These are phyloP conservation scores for Nephrotoma appendiculata DNA, from an alignment of 2,888 invertebrate species.

Conservation along the genomic window DNA sequence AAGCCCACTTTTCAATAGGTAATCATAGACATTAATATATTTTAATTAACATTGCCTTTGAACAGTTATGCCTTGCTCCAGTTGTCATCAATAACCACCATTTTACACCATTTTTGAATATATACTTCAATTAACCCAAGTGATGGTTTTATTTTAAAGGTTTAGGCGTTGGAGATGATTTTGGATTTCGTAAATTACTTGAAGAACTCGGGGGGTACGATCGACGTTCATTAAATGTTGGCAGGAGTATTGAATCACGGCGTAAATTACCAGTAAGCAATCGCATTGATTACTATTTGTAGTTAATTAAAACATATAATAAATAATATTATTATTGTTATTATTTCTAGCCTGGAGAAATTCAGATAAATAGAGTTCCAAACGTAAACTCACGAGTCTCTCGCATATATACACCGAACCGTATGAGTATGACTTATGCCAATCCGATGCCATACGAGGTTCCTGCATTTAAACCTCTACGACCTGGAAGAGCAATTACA, in stretches of 20 bases:
- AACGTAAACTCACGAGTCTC: slow-evolving; percentile 15
- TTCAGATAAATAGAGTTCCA: slow-evolving; percentile 24
- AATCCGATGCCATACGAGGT: slow-evolving; percentile 44
- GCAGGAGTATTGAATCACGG: slow-evolving; percentile 25
- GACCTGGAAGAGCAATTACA: not conserved
- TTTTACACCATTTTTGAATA: too few species aligned
- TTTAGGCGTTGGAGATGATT: slow-evolving; percentile 79
- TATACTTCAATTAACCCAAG: too few species aligned
- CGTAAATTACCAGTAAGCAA: not conserved
- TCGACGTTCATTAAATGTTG: slow-evolving; percentile 47
- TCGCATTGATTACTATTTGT: not conserved
- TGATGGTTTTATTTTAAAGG: slow-evolving; percentile 40
- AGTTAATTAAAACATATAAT: not conserved
- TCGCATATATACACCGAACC: not conserved
- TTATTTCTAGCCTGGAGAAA: slow-evolving; percentile 15
- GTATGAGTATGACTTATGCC: slow-evolving; percentile 33
- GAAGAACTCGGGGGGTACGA: slow-evolving; percentile 62
- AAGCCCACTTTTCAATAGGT: slow-evolving; percentile 82
- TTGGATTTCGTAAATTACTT: slow-evolving; percentile 70
- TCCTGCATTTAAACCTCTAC: slow-evolving; percentile 63
- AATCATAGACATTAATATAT: slow-evolving; percentile 29
- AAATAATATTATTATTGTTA: not conserved
- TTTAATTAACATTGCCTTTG: slow-evolving; percentile 7
- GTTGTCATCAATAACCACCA: too few species aligned
- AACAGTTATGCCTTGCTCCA: too few species aligned